These are phyloP conservation scores for Andrena bicolor DNA, from an alignment of 2,888 invertebrate species.

Conservation along the genomic window DNA sequence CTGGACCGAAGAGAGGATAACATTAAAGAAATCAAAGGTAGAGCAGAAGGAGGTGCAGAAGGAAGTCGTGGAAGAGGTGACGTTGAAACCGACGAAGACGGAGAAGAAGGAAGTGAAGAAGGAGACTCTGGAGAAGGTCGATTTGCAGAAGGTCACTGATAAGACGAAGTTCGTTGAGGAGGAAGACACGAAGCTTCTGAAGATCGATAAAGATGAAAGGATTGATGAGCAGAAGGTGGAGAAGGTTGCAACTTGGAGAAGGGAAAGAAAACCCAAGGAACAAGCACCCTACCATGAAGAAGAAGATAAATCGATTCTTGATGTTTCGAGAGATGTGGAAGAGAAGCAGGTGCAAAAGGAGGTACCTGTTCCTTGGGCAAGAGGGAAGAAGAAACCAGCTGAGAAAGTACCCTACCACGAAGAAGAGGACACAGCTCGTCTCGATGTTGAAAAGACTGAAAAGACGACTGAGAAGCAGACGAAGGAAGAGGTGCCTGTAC, in stretches of 20 bases:
- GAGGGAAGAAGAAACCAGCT: slow-evolving; percentile 64
- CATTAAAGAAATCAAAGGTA: slow-evolving; percentile 77
- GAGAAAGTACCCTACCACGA: slow-evolving; percentile 67
- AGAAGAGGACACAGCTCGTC: slow-evolving; percentile 72
- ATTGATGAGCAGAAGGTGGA: slow-evolving; percentile 61
- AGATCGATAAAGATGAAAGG: slow-evolving; percentile 67
- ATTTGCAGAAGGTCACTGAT: slow-evolving; percentile 85
- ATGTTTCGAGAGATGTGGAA: slow-evolving; percentile 62
- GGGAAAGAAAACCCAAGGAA: slow-evolving; percentile 71
- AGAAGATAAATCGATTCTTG: slow-evolving; percentile 56
- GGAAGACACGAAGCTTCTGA: slow-evolving; percentile 69
- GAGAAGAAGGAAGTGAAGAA: slow-evolving; percentile 67
- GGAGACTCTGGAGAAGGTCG: slow-evolving; percentile 85
- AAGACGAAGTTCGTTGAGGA: slow-evolving; percentile 68
- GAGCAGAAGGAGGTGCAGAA: slow-evolving; percentile 74
- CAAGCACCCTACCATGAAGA: slow-evolving; percentile 83
- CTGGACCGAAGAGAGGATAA: slow-evolving; percentile 82
- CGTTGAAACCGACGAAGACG: slow-evolving; percentile 79
- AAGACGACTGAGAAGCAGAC: slow-evolving; percentile 64
- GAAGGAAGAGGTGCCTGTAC: slow-evolving; percentile 80
- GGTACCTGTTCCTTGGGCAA: slow-evolving; percentile 84
- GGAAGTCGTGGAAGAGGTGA: slow-evolving; percentile 75
- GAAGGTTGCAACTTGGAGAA: slow-evolving; percentile 85
- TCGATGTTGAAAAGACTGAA: slow-evolving; percentile 64
- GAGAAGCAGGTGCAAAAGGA: slow-evolving; percentile 60